Evolutionary conservation across 35 echinoderm and acorn worm genomes (phyloP).

Genomic region (Nesometra sesokonis): DNA sequence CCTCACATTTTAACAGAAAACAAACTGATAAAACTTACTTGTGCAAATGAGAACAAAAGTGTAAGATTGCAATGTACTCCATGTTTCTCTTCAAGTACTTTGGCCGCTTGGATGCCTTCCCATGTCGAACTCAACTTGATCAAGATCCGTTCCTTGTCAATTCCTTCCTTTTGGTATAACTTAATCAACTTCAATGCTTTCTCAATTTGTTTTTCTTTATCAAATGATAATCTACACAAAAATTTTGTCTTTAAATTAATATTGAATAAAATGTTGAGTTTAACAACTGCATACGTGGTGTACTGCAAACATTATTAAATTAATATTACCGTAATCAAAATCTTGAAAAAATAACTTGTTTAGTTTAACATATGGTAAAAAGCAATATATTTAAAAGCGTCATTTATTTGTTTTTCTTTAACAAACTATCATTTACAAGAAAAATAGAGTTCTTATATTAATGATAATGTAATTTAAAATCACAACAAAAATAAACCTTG

Average conservation of each 20-base stretch:
- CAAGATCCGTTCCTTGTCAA: conserved; percentile 69
- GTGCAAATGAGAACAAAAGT: conserved; percentile 74
- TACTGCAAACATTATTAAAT: too few relatives aligned
- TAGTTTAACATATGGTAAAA: too few relatives aligned
- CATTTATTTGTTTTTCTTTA: too few relatives aligned
- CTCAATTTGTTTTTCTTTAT: conserved; percentile 46
- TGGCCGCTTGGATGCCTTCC: conserved; percentile 91
- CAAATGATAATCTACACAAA: conserved; percentile 68
- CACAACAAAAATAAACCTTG: too few relatives aligned
- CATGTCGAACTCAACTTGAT: conserved; percentile 94
- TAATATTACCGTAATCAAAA: too few relatives aligned
- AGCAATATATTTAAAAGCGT: too few relatives aligned
- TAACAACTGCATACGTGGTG: too few relatives aligned
- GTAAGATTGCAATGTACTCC: conserved; percentile 79
- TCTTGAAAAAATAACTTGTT: too few relatives aligned
- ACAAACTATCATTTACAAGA: too few relatives aligned
- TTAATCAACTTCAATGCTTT: conserved; percentile 53
- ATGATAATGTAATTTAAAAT: too few relatives aligned
- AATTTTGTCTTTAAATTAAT: background rate
- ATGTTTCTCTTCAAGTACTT: conserved; percentile 41
- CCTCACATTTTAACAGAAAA: background rate
- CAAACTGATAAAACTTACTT: conserved; percentile 28
- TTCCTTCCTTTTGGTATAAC: conserved; percentile 55
- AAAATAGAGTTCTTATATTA: too few relatives aligned
- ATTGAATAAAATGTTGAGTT: background rate